Evolutionary conservation across 1,140 invertebrate species (phyloP), one percentile per base, ranked within the genome.

Genomic region (Conus ventricosus): DNA sequence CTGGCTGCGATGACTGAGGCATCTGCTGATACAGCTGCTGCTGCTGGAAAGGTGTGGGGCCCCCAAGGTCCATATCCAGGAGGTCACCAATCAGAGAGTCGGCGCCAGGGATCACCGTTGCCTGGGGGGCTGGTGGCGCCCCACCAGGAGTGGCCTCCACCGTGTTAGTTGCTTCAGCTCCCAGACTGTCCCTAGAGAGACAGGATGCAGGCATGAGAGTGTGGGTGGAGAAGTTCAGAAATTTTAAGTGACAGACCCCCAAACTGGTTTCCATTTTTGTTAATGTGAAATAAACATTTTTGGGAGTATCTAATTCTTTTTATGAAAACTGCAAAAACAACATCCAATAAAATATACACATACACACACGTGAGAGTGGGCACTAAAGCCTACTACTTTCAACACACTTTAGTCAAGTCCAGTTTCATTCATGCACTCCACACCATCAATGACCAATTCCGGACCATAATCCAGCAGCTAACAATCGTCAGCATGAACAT

Each of bases 61-160:
- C 89, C 96, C 97, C 95, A 88, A 99, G 97, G 95, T 99, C 99
- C 97, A 99, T 98, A 85, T 98, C 98, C 55, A 99, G 96, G 27
- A 99, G 96, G 96, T 99, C 99, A 0, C 98, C 99, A 95, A 99
- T 99, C 0, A 99, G 96, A 1, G 98, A 99, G 93, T 99, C 99
- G 95, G 99, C 98, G 15, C 97, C 96, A 17, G 97, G 97, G 93
- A 98, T 98, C n/a, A 99, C 98, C 23, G 97, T 97, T 15, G 97
- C 95, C 89, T 96, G 93, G 13, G 91, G 92, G 78, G 94, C 84
- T 81, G 92, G 25, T 51, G 91, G 75, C 91, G 87, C 39, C 89
- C 84, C 39, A 80, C 27, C 63, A 88, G 90, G 54, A 76, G 55
- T 15, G 89, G 88, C 39, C 71, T 90, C 90, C 23, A 85, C 86